Base-by-base conservation (phyloP, 2,113 vertebrate species). In the Tragelaphus scriptus region DNA sequence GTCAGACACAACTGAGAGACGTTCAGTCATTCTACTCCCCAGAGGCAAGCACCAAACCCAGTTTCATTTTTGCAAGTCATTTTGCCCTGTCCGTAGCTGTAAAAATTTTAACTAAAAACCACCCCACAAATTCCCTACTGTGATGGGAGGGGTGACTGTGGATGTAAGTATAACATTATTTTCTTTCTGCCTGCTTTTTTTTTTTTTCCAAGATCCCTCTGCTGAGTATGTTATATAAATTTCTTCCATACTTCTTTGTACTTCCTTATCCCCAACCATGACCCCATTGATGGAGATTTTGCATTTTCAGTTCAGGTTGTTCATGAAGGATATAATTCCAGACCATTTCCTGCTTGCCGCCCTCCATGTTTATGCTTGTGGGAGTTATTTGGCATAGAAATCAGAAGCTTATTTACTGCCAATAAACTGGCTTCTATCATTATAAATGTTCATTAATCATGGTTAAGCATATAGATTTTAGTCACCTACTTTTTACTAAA, bases 401-500 rank as follows among this genome's bases (percentile, higher is more conserved):
- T 93, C 75, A 94, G 85, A 77, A 90, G 71, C 58, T 71, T 56
- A 68, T 63, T 97, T 98, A 91, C 59, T 93, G 51, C 56, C 59
- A 90, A 40, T 97, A 90, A 96, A 98, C 90, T 36, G 36, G 63
- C 80, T 97, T 53, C 87, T 94, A 80, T 90, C 87, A 47, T 94
- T 90, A 75, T 44, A 91, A 80, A 81, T 58, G 94, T 85, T 95
- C 68, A 7, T n/a, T 47, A 92, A 75, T 28, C 47, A 68, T 47
- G 47, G 19, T 28, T 75, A 82, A 87, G 49, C 32, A 53, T 28
- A 59, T 21, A 92, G 82, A 82, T 16, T 96, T 90, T n/a, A 82
- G 40, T 94, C 30, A 59, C 51, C 79, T 84, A 36, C 49, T 80
- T 95, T 92, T 81, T 90, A 65, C 7, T 91, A 28, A 86, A 85